A percentile compares a stretch with the other conserved stretches of the same genome.
Evolutionary conservation across 2,113 vertebrate genomes (phyloP).

Genomic region (Oreochromis spilurus): DNA sequence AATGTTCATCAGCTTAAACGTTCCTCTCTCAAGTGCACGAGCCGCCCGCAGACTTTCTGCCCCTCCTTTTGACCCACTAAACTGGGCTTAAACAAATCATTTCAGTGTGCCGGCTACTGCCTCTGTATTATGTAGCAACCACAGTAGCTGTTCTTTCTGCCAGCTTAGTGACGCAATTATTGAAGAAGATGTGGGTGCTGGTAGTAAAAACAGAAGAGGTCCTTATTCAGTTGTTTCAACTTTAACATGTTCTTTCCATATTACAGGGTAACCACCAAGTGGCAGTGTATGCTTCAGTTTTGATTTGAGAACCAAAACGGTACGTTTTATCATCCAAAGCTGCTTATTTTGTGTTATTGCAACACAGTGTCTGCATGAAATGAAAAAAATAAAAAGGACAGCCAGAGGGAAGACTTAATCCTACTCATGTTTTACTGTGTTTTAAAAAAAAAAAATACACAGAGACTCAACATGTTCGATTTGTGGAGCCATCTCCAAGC

Average conservation of each 20-base stretch:
- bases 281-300: constrained; percentile 42
- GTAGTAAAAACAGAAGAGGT: not conserved
- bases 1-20: constrained; percentile 36
- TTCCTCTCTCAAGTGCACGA: constrained; percentile 15
- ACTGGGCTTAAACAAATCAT: constrained; percentile 39
- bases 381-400: not conserved
- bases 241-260: not conserved
- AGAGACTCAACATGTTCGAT: not conserved
- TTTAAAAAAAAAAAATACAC: not conserved
- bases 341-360: not conserved
- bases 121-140: constrained; percentile 1
- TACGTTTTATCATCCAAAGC: not conserved
- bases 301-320: not conserved
- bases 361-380: not conserved
- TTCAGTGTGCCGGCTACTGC: constrained; percentile 28
- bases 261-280: constrained; percentile 20
- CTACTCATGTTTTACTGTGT: not conserved
- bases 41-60: not conserved
- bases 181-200: not conserved
- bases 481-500: not conserved
- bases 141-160: not conserved
- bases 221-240: not conserved
- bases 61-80: constrained; percentile 43
- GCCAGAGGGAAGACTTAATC: not conserved
- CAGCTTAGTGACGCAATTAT: constrained; percentile 8